Conservation (phyloP, 2,113 vertebrate species). For the Hydrolagus affinis region DNA sequence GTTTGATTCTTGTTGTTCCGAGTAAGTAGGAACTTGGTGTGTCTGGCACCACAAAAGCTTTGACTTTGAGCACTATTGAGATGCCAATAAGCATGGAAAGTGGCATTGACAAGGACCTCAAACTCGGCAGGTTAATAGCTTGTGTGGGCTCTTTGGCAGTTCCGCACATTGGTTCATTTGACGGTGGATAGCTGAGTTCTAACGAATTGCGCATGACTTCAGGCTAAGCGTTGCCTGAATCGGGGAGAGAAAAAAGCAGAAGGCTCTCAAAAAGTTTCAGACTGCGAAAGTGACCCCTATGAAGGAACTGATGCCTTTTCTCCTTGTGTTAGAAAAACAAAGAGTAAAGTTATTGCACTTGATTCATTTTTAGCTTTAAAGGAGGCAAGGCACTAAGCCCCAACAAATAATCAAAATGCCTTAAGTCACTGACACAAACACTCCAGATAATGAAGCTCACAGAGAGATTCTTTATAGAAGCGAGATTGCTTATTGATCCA, state of each 20-base stretch:
- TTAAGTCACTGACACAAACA: background rate
- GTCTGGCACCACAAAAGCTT: background rate
- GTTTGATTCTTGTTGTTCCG: background rate
- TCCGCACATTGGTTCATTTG: background rate
- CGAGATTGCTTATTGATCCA: background rate
- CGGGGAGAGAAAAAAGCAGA: background rate
- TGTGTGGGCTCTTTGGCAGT: background rate
- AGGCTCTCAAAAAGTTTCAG: background rate
- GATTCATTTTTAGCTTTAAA: no score
- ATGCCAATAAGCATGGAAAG: background rate
- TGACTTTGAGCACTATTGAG: background rate
- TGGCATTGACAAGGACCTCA: background rate
- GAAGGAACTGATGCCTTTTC: background rate
- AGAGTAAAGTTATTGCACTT: no score
- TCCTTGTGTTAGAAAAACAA: no score
- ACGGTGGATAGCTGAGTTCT: background rate
- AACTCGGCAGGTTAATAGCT: background rate
- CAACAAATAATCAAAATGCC: constrained; percentile 1
- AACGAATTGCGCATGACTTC: background rate
- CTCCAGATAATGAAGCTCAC: background rate
- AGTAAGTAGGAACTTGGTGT: background rate
- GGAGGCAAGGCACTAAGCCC: no score
- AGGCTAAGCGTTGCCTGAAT: background rate
- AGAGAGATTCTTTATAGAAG: background rate
- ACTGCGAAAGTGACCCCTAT: background rate